Evolutionary conservation across 64 coral and sea anemone species (phyloP).

Genomic region (Astreopora myriophthalma): DNA sequence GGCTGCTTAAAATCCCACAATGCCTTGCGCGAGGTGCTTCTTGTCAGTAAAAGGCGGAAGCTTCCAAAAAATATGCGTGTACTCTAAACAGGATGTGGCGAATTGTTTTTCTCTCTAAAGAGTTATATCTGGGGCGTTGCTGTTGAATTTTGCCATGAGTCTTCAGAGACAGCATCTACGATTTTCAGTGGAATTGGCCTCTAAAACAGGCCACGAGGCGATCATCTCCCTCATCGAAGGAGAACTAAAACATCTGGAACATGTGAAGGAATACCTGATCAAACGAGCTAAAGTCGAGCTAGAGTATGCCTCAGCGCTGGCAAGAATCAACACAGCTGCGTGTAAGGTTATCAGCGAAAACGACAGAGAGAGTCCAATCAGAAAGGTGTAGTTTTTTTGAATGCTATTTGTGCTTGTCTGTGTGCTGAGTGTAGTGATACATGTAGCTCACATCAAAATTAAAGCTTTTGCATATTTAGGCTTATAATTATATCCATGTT

Average conservation of each 20-base stretch:
- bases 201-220: slow-evolving; percentile 85
- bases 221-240: slow-evolving; percentile 76
- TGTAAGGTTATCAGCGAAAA: slow-evolving; percentile 49
- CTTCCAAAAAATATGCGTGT: background rate
- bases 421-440: background rate
- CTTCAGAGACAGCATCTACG: slow-evolving; percentile 25
- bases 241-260: slow-evolving; percentile 84
- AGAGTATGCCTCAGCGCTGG: slow-evolving; percentile 80
- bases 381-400: slow-evolving; percentile 63
- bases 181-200: slow-evolving; percentile 78
- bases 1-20: slow-evolving; percentile 29
- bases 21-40: background rate
- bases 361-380: slow-evolving; percentile 64
- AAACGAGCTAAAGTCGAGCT: slow-evolving; percentile 79
- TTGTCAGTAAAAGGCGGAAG: background rate
- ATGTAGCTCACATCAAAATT: no score
- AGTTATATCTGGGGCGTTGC: background rate
- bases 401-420: background rate
- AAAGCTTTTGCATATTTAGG: no score
- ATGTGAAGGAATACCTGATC: slow-evolving; percentile 68
- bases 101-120: slow-evolving; percentile 6
- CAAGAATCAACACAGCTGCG: slow-evolving; percentile 78
- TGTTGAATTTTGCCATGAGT: background rate
- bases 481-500: background rate
- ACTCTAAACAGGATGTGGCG: background rate